These are phyloP conservation scores for Anastatus disparis DNA, from an alignment of 1,140 invertebrate species.

Conservation along the genomic window DNA sequence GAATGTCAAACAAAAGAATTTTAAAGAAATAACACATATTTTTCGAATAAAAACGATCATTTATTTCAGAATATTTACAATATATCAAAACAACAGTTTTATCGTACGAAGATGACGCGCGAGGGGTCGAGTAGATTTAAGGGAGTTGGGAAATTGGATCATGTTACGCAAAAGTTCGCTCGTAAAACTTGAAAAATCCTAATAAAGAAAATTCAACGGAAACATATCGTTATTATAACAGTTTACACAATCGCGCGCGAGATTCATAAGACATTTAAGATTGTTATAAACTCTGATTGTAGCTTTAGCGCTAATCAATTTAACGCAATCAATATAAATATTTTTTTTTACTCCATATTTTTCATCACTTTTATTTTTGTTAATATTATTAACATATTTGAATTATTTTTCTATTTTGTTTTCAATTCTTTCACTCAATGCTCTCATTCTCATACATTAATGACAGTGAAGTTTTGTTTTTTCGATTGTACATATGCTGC, in stretches of 20 bases:
- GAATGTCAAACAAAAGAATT: no score
- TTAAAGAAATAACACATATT: background rate
- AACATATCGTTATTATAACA: conserved; percentile 11
- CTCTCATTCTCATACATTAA: background rate
- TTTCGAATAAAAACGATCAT: conserved; percentile 63
- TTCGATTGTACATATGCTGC: background rate
- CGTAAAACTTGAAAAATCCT: conserved; percentile 45
- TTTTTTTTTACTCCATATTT: background rate
- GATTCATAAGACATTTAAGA: conserved; percentile 8
- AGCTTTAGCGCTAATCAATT: conserved; percentile 3
- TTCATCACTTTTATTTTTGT: background rate
- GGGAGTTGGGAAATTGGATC: background rate
- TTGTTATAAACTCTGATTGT: conserved; percentile 36
- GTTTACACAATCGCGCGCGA: conserved; percentile 6
- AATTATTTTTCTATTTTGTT: background rate
- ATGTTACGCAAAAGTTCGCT: conserved; percentile 34
- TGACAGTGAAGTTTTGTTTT: conserved; percentile 1
- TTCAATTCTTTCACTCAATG: background rate
- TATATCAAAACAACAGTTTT: conserved; percentile 61
- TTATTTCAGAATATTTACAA: conserved; percentile 65
- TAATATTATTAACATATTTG: background rate
- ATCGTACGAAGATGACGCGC: conserved; percentile 34
- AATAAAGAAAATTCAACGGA: conserved; percentile 11
- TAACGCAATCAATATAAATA: background rate
- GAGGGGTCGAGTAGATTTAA: conserved; percentile 19